phyloP scores from a whole-genome alignment of 2,888 invertebrate species.

The Nomada goodeniana region DNA sequence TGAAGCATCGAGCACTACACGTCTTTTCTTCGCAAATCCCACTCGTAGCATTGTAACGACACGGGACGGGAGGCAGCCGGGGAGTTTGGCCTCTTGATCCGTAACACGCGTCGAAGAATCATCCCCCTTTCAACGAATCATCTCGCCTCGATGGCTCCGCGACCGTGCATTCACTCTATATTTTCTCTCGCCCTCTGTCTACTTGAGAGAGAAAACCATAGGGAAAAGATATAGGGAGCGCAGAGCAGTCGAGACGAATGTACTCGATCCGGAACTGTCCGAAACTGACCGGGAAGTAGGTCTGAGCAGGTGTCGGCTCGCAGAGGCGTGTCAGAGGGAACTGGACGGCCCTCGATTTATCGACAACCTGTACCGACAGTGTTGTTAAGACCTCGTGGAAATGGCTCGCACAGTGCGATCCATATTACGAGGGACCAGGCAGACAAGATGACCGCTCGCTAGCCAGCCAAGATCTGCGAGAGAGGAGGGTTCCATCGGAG shows the following conservation, averaged over 20 bases:
- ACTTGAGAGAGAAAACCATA: neutral
- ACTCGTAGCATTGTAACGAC: slow-evolving; percentile 21
- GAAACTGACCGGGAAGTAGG: slow-evolving; percentile 50
- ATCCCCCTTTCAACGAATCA: slow-evolving; percentile 58
- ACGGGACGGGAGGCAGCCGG: neutral
- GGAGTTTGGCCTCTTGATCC: slow-evolving; percentile 17
- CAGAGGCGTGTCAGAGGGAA: slow-evolving; percentile 75
- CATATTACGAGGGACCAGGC: slow-evolving; percentile 74
- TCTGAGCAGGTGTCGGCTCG: slow-evolving; percentile 55
- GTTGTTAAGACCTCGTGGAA: slow-evolving; percentile 75
- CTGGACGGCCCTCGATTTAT: slow-evolving; percentile 81
- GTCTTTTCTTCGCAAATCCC: slow-evolving; percentile 46
- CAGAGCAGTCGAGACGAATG: neutral
- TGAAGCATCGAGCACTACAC: slow-evolving; percentile 19
- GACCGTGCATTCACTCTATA: slow-evolving; percentile 15
- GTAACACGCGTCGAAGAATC: slow-evolving; percentile 56
- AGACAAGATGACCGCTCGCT: slow-evolving; percentile 79
- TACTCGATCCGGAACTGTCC: slow-evolving; percentile 4
- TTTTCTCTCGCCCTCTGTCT: neutral
- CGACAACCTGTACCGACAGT: slow-evolving; percentile 81
- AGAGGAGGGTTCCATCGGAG: slow-evolving; percentile 71
- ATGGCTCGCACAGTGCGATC: slow-evolving; percentile 74
- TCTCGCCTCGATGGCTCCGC: slow-evolving; percentile 50
- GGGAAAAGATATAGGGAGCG: too few species aligned
- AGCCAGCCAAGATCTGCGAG: slow-evolving; percentile 73